Evolutionary conservation across 2,888 invertebrate genomes (phyloP).

Genomic region (Lottia scabra): DNA sequence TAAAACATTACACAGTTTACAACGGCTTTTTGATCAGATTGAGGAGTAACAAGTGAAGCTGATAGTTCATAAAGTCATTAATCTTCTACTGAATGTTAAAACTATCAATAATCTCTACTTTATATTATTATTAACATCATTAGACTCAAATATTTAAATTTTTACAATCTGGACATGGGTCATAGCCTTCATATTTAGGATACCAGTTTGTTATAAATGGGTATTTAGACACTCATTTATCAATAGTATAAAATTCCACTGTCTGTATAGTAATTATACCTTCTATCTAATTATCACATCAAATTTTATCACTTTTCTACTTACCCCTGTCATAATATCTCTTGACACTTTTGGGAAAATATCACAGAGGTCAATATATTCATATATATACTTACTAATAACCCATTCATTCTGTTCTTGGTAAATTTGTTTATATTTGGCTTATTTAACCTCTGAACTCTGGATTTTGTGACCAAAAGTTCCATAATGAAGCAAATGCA

Average conservation of each 20-base stretch:
- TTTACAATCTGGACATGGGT: background rate
- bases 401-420: too few relatives aligned
- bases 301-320: too few relatives aligned
- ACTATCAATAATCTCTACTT: background rate
- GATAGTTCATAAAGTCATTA: background rate
- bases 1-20: constrained; percentile 3
- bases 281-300: too few relatives aligned
- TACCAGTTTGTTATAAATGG: background rate
- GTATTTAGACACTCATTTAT: constrained; percentile 1
- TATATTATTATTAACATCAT: background rate
- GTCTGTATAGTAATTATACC: background rate
- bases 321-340: too few relatives aligned
- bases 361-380: too few relatives aligned
- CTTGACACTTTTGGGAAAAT: too few relatives aligned
- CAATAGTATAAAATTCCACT: background rate
- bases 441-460: too few relatives aligned
- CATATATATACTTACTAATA: too few relatives aligned
- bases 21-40: constrained; percentile 5
- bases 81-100: background rate
- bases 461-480: too few relatives aligned
- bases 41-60: background rate
- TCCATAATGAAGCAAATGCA: too few relatives aligned
- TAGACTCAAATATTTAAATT: background rate
- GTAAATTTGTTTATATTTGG: too few relatives aligned
- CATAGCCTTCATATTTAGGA: background rate